phyloP scores from a whole-genome alignment of 2,797 vertebrate species.

The Octomys mimax region DNA sequence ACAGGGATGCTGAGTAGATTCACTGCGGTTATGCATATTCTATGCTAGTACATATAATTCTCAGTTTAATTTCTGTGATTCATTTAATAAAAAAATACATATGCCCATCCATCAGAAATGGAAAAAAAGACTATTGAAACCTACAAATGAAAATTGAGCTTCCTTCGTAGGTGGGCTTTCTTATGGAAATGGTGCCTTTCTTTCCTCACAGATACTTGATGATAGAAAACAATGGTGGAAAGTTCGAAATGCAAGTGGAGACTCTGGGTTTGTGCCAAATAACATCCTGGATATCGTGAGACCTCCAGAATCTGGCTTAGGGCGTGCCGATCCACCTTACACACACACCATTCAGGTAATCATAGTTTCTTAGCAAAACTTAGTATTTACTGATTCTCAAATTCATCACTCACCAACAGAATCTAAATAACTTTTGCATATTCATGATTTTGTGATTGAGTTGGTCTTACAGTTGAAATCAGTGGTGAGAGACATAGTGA shows the following conservation, averaged over 20 bases:
- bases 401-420: background rate
- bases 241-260: slow-evolving; percentile 93
- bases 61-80: slow-evolving; percentile 18
- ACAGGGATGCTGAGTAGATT: background rate
- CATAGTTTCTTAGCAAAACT: background rate
- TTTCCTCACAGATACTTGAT: slow-evolving; percentile 94
- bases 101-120: slow-evolving; percentile 20
- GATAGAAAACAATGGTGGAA: slow-evolving; percentile 99
- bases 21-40: background rate
- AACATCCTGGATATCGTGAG: slow-evolving; percentile 96
- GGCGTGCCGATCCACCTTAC: slow-evolving; percentile 92
- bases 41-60: background rate
- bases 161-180: background rate
- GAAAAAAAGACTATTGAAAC: background rate
- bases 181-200: background rate
- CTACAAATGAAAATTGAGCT: slow-evolving; percentile 7
- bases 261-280: slow-evolving; percentile 97
- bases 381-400: background rate
- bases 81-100: background rate
- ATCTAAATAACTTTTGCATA: background rate
- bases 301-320: slow-evolving; percentile 88
- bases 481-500: background rate
- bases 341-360: slow-evolving; percentile 96
- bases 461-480: background rate
- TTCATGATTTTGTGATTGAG: slow-evolving; percentile 30